Conservation (phyloP, 2,888 invertebrate genomes). For the Drosophila algonquin region DNA sequence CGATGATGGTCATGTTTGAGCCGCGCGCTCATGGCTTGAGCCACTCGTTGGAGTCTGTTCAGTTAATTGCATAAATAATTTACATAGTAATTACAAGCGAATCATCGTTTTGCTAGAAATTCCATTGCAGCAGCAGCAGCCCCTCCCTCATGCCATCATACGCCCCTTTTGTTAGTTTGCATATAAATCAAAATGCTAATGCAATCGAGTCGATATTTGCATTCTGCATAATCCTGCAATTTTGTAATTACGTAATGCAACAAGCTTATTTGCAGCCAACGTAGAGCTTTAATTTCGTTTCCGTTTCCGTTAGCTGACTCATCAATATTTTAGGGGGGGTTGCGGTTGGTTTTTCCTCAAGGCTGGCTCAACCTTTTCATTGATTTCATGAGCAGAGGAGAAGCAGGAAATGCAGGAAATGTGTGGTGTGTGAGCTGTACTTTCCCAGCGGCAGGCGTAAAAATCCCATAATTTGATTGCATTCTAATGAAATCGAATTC, state of each 20-base stretch:
- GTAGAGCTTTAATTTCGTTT: slow-evolving; percentile 38
- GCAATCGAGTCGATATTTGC: slow-evolving; percentile 44
- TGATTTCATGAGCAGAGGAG: not conserved
- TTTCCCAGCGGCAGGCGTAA: not conserved
- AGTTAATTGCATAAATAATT: slow-evolving; percentile 68
- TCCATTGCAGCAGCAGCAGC: slow-evolving; percentile 2
- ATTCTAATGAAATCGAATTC: not conserved
- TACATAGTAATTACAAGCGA: slow-evolving; percentile 63
- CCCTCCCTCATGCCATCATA: not conserved
- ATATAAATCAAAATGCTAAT: slow-evolving; percentile 64
- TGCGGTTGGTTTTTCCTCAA: not conserved
- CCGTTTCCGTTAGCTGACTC: slow-evolving; percentile 37
- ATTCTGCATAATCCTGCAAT: slow-evolving; percentile 33
- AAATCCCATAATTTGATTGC: not conserved
- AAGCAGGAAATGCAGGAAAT: not conserved
- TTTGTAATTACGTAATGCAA: slow-evolving; percentile 53
- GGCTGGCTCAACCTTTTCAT: not conserved
- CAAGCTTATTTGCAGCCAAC: slow-evolving; percentile 49
- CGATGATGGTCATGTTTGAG: slow-evolving; percentile 31
- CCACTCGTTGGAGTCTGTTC: slow-evolving; percentile 25
- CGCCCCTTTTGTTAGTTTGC: slow-evolving; percentile 39
- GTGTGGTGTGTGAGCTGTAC: too few species aligned
- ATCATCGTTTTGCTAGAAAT: slow-evolving; percentile 20
- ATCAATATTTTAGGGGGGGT: slow-evolving; percentile 11
- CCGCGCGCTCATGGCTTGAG: slow-evolving; percentile 15